Evolutionary conservation across 2,113 vertebrate species (phyloP).

Genomic region (Cynopterus brachyotis): DNA sequence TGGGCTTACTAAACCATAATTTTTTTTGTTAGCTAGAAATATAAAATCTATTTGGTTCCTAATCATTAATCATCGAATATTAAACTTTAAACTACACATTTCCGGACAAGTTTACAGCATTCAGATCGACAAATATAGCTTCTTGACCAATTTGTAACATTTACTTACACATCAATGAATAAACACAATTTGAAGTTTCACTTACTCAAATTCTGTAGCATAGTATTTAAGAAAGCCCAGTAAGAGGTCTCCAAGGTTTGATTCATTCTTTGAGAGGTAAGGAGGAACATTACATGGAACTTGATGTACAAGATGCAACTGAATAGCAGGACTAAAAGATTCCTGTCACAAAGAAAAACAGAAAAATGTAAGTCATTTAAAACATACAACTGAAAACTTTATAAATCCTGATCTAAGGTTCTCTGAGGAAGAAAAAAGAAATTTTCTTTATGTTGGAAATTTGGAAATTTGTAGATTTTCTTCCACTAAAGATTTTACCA

Average conservation of each 20-base stretch:
- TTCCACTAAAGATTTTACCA: slow-evolving; percentile 24
- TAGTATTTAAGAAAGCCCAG: slow-evolving; percentile 97
- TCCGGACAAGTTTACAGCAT: neutral
- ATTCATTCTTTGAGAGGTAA: slow-evolving; percentile 91
- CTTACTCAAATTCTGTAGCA: slow-evolving; percentile 94
- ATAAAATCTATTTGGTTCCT: neutral
- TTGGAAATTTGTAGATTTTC: slow-evolving; percentile 55
- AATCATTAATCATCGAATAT: neutral
- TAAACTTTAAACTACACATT: slow-evolving; percentile 15
- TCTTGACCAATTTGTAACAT: neutral
- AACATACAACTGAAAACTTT: neutral
- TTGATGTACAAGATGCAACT: slow-evolving; percentile 91
- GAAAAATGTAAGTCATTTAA: slow-evolving; percentile 25
- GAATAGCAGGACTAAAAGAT: slow-evolving; percentile 90
- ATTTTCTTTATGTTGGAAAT: neutral
- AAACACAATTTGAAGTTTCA: slow-evolving; percentile 56
- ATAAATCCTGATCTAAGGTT: slow-evolving; percentile 8
- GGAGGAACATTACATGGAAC: slow-evolving; percentile 87
- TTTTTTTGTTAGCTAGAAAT: slow-evolving; percentile 1
- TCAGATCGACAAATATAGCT: slow-evolving; percentile 7
- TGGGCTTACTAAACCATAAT: neutral
- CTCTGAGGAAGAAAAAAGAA: slow-evolving; percentile 14
- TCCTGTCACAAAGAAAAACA: slow-evolving; percentile 85
- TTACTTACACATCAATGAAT: neutral
- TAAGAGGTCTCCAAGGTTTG: slow-evolving; percentile 92